A percentile compares a stretch with the other conserved stretches of the same genome.
These are phyloP conservation scores for Pogonocichla stellata DNA, from an alignment of 2,113 vertebrate species.

Conservation along the genomic window DNA sequence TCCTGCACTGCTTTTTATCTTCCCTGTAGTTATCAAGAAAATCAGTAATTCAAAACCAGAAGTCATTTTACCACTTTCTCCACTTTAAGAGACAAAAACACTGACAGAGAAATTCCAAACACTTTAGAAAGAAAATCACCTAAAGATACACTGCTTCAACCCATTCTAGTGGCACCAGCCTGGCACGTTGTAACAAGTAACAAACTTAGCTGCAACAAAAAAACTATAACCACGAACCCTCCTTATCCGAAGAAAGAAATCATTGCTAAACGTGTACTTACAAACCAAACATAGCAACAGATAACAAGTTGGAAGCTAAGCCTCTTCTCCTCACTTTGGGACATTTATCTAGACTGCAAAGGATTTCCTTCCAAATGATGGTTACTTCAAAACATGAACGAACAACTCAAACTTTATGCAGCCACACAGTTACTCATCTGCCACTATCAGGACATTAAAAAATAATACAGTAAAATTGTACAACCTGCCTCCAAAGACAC, in stretches of 20 bases:
- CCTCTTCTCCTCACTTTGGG: background rate
- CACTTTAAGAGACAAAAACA: background rate
- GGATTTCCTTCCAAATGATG: background rate
- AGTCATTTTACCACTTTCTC: background rate
- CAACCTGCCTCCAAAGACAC: background rate
- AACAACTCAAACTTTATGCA: background rate
- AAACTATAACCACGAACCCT: background rate
- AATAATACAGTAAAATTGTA: background rate
- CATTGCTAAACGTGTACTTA: rapidly evolving
- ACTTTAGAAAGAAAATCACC: background rate
- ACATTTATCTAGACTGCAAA: background rate
- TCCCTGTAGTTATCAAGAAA: background rate
- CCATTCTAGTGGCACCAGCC: background rate
- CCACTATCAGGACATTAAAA: background rate
- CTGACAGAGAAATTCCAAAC: background rate
- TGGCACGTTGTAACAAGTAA: background rate
- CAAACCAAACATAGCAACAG: background rate
- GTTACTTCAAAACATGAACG: rapidly evolving
- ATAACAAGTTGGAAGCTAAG: background rate
- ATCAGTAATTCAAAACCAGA: background rate
- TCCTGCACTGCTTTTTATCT: background rate
- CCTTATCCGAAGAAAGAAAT: background rate
- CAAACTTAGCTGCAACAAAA: background rate
- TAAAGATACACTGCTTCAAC: background rate
- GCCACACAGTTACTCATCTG: background rate